Percentiles rank a stretch among this genome's conserved stretches.
These are phyloP conservation scores for Pseudococcus viburni DNA, from an alignment of 2,888 invertebrate species.

Conservation along the genomic window DNA sequence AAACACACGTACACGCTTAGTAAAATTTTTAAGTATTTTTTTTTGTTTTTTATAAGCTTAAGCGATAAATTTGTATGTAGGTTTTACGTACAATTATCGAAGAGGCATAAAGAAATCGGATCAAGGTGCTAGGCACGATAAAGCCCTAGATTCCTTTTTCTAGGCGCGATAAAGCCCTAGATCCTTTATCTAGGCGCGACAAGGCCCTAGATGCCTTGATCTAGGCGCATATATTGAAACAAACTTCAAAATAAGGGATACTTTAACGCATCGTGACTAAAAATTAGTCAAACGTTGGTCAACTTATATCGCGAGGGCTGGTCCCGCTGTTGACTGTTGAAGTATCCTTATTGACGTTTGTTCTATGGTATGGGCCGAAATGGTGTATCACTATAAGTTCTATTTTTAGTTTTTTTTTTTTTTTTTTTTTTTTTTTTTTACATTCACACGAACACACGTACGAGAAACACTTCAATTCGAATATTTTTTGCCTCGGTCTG, in stretches of 20 bases:
- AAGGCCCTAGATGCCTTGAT: too few relatives aligned
- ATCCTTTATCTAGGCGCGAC: background rate
- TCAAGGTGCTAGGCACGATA: background rate
- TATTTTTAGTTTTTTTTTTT: background rate
- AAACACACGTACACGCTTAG: background rate
- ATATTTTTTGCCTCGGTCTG: background rate
- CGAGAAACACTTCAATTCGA: constrained; percentile 45
- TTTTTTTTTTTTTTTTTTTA: constrained; percentile 39
- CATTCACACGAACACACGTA: constrained; percentile 53
- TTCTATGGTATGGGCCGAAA: background rate
- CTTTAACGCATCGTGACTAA: too few relatives aligned
- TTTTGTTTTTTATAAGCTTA: constrained; percentile 18
- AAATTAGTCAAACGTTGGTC: too few relatives aligned
- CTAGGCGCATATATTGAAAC: too few relatives aligned
- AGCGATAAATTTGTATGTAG: constrained; percentile 18
- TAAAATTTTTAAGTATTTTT: constrained; percentile 23
- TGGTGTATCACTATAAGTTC: background rate
- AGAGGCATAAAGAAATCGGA: background rate
- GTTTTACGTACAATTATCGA: constrained; percentile 1
- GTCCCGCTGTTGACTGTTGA: too few relatives aligned
- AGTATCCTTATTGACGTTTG: background rate
- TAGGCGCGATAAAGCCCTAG: too few relatives aligned
- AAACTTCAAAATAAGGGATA: too few relatives aligned
- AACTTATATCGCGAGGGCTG: too few relatives aligned
- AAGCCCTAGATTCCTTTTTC: too few relatives aligned